Base-by-base conservation (phyloP, 2,888 invertebrate species). In the Drosophila hamatofila region DNA sequence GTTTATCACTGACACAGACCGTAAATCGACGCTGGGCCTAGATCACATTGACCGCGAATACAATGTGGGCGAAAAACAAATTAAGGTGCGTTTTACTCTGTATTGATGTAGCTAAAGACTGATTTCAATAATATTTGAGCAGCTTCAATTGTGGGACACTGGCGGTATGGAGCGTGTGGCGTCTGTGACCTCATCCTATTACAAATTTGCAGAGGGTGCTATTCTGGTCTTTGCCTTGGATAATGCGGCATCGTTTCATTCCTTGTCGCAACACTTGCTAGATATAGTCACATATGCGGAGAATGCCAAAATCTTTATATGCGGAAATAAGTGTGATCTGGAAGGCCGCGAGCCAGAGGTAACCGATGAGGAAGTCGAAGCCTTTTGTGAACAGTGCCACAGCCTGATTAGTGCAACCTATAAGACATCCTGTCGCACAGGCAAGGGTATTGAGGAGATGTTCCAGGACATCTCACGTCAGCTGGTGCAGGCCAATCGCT, bases 111-210 rank as follows among this genome's bases (percentile, higher is more conserved):
- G 8, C 25, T 16, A 52, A 51, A 21, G 41, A 25, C 39, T 35
- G 14, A 18, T 37, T 30, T 27, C 16, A 48, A 23, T 44, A 23
- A 33, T 12, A 1, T 21, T 25, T 58, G 11, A 58, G 9, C 92
- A 98, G 98, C 93, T 98, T 73, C 98, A 98, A 93, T 93, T 98
- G 80, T 98, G 98, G 98, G 98, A 98, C 92, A 98, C 98, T 41
- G 98, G 98, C 80, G 98, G 98, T 55, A 98, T 98, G 97, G 98
- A 98, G 93, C 94, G 98, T 85, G 98, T 98, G 75, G 98, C 98
- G 51, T 98, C 98, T 4, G 97, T 98, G 23, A 98, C 98, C 14
- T 97, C 97, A 33, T 97, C 97, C 91, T 98, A 98, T 92, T 98
- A 98, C 92, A 98, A 98, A 93, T 98, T 98, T 93, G 97, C 98